phyloP scores from a whole-genome alignment of 2,113 vertebrate genomes.

The Megaceryle maxima region DNA sequence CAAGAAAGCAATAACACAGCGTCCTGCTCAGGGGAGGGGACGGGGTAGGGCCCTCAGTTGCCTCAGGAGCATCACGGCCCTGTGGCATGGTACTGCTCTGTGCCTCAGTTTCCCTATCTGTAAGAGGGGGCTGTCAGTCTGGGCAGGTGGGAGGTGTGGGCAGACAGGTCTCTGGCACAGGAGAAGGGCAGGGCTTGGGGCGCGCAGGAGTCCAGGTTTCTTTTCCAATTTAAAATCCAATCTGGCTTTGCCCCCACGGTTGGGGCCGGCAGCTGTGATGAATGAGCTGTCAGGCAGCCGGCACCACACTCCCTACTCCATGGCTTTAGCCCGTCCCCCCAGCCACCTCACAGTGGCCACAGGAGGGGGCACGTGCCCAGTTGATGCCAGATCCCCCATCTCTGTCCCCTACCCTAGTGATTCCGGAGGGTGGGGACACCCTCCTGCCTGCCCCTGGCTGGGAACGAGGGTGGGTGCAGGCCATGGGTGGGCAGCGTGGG shows the following conservation, averaged over 20 bases:
- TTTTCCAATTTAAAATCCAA: constrained; percentile 79
- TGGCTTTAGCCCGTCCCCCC: not conserved
- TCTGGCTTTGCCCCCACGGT: constrained; percentile 54
- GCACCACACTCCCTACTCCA: not conserved
- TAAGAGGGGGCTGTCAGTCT: not conserved
- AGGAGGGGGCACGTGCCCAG: rapidly evolving
- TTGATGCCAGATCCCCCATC: not conserved
- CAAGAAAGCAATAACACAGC: not conserved
- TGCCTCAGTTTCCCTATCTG: not conserved
- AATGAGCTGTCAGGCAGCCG: constrained; percentile 57
- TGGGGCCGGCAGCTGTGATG: constrained; percentile 61
- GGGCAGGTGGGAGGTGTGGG: rapidly evolving
- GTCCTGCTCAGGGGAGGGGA: not conserved
- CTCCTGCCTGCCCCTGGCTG: too few relatives aligned
- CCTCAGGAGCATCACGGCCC: not conserved
- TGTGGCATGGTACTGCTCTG: rapidly evolving
- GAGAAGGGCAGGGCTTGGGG: not conserved
- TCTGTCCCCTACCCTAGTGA: not conserved
- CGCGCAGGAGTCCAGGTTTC: not conserved
- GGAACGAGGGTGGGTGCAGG: not conserved
- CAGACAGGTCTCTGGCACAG: rapidly evolving
- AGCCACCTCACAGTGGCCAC: not conserved
- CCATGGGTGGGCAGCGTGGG: not conserved
- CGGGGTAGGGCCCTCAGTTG: not conserved
- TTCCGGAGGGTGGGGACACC: too few relatives aligned